These are phyloP conservation scores for Drosophila asahinai DNA, from an alignment of 1,140 invertebrate species.

Conservation along the genomic window DNA sequence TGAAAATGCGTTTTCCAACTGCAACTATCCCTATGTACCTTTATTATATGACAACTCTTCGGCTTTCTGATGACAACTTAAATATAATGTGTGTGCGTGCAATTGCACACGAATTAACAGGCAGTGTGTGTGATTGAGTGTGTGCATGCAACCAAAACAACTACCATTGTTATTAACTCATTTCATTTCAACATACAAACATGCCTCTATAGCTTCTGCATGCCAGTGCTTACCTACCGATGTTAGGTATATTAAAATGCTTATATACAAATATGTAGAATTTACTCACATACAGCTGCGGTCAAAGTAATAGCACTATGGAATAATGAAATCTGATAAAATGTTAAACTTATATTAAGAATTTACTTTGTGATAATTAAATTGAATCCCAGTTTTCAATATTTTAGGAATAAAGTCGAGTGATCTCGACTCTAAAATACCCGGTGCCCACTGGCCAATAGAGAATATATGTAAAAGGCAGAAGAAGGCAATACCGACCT, in stretches of 20 bases:
- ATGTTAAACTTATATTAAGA: no score
- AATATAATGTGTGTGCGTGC: conserved; percentile 51
- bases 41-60: conserved; percentile 52
- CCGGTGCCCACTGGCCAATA: no score
- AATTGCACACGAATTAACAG: conserved; percentile 8
- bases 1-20: conserved; percentile 71
- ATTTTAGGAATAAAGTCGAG: no score
- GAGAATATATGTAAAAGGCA: no score
- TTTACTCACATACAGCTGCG: background rate
- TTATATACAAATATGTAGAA: no score
- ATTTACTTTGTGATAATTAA: no score
- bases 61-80: conserved; percentile 73
- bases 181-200: background rate
- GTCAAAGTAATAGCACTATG: background rate
- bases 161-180: conserved; percentile 28
- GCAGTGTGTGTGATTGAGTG: conserved; percentile 6
- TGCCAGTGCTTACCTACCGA: background rate
- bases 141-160: conserved; percentile 20
- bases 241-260: background rate
- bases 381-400: no score
- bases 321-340: no score
- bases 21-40: conserved; percentile 58
- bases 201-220: background rate
- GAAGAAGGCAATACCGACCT: no score
- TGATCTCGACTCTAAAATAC: no score